Base-by-base conservation (phyloP, 2,888 invertebrate species). In the Lasiommata megera region DNA sequence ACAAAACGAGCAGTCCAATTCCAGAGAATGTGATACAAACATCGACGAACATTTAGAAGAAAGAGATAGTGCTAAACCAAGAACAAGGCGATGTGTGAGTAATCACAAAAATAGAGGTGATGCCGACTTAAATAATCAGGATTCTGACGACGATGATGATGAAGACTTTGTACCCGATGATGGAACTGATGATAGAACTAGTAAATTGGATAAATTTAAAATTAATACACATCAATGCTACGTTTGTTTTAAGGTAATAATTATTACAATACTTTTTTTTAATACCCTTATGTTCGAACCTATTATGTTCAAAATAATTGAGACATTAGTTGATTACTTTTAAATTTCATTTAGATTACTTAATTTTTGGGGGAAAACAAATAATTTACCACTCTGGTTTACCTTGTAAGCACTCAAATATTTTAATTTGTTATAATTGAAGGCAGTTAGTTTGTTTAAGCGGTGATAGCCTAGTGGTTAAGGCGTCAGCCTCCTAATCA, bases 141-240 rank as follows among this genome's bases (percentile, higher is more conserved):
- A 9, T 52, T 56, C 43, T 36, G 48, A 55, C 14, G 9, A 7
- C 23, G 47, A 43, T 7, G 50, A 23, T 14, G 44, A 58, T 28
- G 52, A 41, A 34, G 37, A 52, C 31, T 48, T 48, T 36, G 18
- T 34, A 18, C 36, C 48, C 7, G 23, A 48, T 18, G 46, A 56
- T 28, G 51, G 37, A 36, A 29, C 54, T 6, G 17, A 54, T 7
- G 47, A 52, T 29, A 43, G 50, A 2, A 54, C 48, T n/a, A 51
- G 41, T 28, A 36, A 44, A 18, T 56, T 8, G 43, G 34, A 6
- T 61, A 63, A 74, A 62, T 48, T 80, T 0, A 77, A 67, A 7
- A 71, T 85, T 3, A 77, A 82, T 37, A 73, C 73, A 0, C 79
- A 82, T 48, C 87, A 88, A 46, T 88, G 88, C 48, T 84, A 88